These are phyloP conservation scores for zebrafish (Danio rerio) DNA, from an alignment of 2,113 vertebrate species.

Conservation along the genomic window DNA sequence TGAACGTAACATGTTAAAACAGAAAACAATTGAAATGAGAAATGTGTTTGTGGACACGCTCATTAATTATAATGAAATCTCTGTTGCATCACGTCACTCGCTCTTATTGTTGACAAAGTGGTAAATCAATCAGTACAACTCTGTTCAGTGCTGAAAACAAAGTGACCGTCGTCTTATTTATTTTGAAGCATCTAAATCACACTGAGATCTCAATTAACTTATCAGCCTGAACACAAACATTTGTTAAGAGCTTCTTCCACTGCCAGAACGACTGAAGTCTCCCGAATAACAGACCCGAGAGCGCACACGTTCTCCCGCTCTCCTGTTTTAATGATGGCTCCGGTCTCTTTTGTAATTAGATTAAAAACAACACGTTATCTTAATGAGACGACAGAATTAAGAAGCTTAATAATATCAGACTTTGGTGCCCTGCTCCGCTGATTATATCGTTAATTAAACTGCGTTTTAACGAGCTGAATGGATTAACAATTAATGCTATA, in stretches of 20 bases:
- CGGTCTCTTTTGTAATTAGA: slow-evolving; percentile 50
- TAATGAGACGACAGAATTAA: slow-evolving; percentile 46
- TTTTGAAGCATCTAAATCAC: not conserved
- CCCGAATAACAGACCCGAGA: not conserved
- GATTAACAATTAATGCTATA: slow-evolving; percentile 48
- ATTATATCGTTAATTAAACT: slow-evolving; percentile 53
- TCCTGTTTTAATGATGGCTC: slow-evolving; percentile 38
- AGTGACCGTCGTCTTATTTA: not conserved
- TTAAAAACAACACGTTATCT: slow-evolving; percentile 52
- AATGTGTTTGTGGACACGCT: not conserved
- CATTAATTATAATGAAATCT: not conserved
- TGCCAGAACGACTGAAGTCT: not conserved
- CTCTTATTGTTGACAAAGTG: not conserved
- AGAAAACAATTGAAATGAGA: not conserved
- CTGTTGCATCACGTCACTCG: not conserved
- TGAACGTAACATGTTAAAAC: not conserved
- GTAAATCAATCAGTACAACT: not conserved
- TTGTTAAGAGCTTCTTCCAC: not conserved
- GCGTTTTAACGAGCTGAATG: slow-evolving; percentile 48
- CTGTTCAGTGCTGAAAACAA: not conserved
- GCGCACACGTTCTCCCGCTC: slow-evolving; percentile 13
- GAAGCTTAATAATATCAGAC: slow-evolving; percentile 50
- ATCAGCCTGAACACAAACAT: not conserved
- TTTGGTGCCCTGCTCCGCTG: slow-evolving; percentile 40
- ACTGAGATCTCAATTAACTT: slow-evolving; percentile 16